phyloP scores from a whole-genome alignment of 2,797 vertebrate species.

The Mormyrus proboscirostris region DNA sequence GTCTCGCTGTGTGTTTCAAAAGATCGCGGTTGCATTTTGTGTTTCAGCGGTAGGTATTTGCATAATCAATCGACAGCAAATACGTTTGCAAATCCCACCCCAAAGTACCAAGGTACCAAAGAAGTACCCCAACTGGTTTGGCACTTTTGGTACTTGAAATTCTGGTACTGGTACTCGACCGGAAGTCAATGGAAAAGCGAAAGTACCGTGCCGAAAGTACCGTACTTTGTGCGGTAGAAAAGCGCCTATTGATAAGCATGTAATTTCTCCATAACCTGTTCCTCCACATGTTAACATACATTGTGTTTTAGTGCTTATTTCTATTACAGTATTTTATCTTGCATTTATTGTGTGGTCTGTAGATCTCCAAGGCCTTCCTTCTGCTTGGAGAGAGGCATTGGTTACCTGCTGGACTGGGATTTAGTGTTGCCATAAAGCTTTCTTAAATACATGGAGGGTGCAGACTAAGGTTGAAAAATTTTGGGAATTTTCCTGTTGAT shows the following conservation, averaged over 20 bases:
- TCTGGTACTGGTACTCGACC: no score
- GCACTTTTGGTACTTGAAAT: no score
- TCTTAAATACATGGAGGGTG: not conserved
- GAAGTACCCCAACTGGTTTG: no score
- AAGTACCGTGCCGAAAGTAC: no score
- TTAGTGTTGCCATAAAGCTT: not conserved
- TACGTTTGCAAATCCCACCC: no score
- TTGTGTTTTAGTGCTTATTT: not conserved
- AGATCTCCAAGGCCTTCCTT: not conserved
- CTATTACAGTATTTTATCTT: not conserved
- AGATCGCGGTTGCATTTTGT: no score
- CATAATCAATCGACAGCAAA: no score
- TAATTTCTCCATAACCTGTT: not conserved
- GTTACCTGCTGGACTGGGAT: not conserved
- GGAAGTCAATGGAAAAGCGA: no score
- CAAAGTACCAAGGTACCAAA: no score
- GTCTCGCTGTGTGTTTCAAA: no score
- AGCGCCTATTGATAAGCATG: not conserved
- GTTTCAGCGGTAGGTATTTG: no score
- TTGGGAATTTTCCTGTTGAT: not conserved
- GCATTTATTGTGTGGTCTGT: not conserved
- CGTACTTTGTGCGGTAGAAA: no score
- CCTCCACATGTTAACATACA: not conserved
- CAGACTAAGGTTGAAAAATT: not conserved
- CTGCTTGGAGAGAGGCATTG: not conserved